Evolutionary conservation across 2,113 vertebrate species (phyloP), one percentile per base, ranked within the genome.

Genomic region (Hassar affinis): DNA sequence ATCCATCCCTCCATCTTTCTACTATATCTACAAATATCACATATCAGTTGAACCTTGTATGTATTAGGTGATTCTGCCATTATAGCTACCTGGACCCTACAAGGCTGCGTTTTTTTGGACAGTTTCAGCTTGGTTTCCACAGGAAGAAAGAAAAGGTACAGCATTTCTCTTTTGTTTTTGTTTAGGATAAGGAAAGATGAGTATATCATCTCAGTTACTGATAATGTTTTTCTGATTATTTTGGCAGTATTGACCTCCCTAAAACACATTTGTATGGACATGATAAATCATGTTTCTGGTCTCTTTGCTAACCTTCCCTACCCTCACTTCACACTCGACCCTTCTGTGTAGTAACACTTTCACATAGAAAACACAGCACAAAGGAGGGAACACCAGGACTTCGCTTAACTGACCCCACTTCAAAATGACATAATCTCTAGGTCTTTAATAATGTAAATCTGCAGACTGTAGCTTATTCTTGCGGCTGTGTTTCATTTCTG

Each of bases 401-500:
- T 7, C 27, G 45, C 45, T 42, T 27, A 56, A 77, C 51, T 25
- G 74, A 77, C 18, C 74, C 35, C 51, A 38, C 74, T 77, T 77
- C 9, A 76, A 54, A 35, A 76, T 54, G 27, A 76, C 74, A 75
- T 52, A 54, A 54, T 54, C 49, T 54, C 51, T 56, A n/a, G 74
- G 17, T 56, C 74, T 54, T 76, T 20, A 35, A 54, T 76, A 42
- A 56, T 22, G 8, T 54, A 76, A 22, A 22, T 35, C 1, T 56
- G 51, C 4, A 56, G 51, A 77, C 3, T 25, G 14, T 1, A 33
- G 15, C 17, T 33, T 9, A 6, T 56, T 56, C 74, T 25, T 74
- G 27, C 11, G n/a, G 14, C 35, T 64, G 42, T 54, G 78, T 85
- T 77, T 68, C 54, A 78, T 59, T 69, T 22, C 71, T 84, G 75